phyloP scores from a whole-genome alignment of 2,113 vertebrate genomes.

The Prolemur simus region DNA sequence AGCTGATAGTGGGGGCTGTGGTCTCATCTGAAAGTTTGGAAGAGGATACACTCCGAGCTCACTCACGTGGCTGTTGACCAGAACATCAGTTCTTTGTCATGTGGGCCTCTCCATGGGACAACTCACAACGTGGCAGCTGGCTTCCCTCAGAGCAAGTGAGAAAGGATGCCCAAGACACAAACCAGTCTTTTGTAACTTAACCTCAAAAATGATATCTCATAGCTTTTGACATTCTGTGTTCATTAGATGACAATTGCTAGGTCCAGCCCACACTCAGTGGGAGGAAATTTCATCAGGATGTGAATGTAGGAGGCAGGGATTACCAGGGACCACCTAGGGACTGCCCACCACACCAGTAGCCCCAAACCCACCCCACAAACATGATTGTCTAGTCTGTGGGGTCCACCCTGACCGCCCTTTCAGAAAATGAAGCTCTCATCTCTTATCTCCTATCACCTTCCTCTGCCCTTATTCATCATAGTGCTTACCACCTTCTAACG shows the following conservation, averaged over 20 bases:
- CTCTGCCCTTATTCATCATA: not conserved
- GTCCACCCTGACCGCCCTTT: not conserved
- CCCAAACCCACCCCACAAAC: not conserved
- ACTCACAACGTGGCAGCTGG: not conserved
- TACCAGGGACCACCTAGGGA: no score
- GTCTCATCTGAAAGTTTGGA: not conserved
- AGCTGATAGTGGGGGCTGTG: not conserved
- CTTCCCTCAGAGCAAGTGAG: not conserved
- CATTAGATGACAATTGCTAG: not conserved
- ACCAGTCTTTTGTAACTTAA: not conserved
- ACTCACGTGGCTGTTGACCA: rapidly evolving
- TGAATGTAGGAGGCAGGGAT: not conserved
- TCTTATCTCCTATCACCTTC: not conserved
- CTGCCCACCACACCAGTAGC: not conserved
- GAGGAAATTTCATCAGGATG: no score
- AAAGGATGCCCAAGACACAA: not conserved
- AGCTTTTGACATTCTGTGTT: not conserved
- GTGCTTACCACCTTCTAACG: not conserved
- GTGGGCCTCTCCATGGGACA: not conserved
- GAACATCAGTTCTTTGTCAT: not conserved
- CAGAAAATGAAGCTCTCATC: not conserved
- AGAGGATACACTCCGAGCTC: not conserved
- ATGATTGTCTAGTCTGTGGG: not conserved
- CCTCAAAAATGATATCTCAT: not conserved
- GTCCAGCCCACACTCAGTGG: not conserved